Evolutionary conservation across 1,140 invertebrate species (phyloP).

Genomic region (Brachionus sp.): DNA sequence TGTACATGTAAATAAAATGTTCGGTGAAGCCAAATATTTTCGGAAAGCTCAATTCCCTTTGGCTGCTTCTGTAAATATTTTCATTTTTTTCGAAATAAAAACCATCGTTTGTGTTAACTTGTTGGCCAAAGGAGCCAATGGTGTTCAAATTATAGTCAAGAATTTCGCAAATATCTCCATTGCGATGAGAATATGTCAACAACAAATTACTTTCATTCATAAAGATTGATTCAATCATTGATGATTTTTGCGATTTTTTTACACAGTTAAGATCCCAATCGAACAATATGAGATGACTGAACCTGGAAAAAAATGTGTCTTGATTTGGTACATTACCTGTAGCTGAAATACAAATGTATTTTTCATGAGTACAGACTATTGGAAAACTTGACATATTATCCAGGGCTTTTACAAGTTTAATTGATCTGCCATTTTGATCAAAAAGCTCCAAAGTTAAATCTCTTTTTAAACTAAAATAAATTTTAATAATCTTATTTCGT

Average conservation of each 20-base stretch:
- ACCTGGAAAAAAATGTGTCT: neutral
- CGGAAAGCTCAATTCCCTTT: neutral
- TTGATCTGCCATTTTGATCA: neutral
- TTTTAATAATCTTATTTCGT: neutral
- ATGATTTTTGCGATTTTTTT: neutral
- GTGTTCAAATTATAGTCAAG: neutral
- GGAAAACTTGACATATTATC: conserved; percentile 30
- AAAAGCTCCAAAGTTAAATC: neutral
- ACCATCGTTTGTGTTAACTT: neutral
- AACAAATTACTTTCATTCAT: neutral
- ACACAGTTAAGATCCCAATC: neutral
- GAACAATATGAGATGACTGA: neutral
- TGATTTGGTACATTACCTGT: neutral
- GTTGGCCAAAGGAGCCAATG: neutral
- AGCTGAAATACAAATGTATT: neutral
- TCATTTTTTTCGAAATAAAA: conserved; percentile 31
- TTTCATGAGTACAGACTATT: neutral
- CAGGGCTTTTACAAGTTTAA: neutral
- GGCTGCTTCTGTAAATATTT: neutral
- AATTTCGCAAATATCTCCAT: neutral
- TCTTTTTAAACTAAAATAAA: neutral
- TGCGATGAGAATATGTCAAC: neutral
- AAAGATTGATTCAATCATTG: neutral
- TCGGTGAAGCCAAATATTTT: neutral
- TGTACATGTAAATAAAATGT: neutral